These are phyloP conservation scores for Spodoptera littoralis DNA, from an alignment of 2,888 invertebrate genomes.

Conservation along the genomic window DNA sequence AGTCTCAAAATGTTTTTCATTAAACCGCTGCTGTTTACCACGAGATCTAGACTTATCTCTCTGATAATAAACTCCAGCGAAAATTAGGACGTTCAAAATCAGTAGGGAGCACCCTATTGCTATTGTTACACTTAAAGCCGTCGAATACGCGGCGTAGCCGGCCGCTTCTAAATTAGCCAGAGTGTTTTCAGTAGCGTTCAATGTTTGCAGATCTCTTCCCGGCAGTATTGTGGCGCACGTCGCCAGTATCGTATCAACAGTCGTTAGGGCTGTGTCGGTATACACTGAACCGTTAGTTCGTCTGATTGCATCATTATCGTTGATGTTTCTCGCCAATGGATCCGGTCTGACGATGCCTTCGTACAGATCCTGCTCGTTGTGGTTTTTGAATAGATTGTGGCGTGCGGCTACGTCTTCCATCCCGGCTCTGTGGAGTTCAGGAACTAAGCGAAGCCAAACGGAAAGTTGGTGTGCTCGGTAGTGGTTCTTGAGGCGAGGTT, in stretches of 20 bases:
- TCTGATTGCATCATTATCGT: conserved; percentile 89
- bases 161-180: conserved; percentile 94
- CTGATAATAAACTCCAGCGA: conserved; percentile 95
- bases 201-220: conserved; percentile 84
- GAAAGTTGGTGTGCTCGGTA: conserved; percentile 98
- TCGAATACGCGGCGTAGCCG: conserved; percentile 93
- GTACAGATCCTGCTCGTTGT: conserved; percentile 96
- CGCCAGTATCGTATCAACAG: conserved; percentile 91
- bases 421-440: conserved; percentile 95
- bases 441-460: conserved; percentile 97
- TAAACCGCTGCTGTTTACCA: conserved; percentile 92
- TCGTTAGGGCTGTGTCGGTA: conserved; percentile 90
- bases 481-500: conserved; percentile 97
- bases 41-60: conserved; percentile 91
- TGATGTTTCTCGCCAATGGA: conserved; percentile 91
- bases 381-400: conserved; percentile 96
- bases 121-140: conserved; percentile 93
- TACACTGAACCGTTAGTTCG: conserved; percentile 84
- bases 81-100: conserved; percentile 94
- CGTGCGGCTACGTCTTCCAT: conserved; percentile 96
- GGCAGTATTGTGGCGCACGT: conserved; percentile 91
- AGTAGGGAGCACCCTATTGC: conserved; percentile 94
- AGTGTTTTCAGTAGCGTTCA: conserved; percentile 91
- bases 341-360: conserved; percentile 96
- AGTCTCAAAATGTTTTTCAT: conserved; percentile 92